Evolutionary conservation across 2,888 invertebrate species (phyloP).

Genomic region (Dasypolia templi): DNA sequence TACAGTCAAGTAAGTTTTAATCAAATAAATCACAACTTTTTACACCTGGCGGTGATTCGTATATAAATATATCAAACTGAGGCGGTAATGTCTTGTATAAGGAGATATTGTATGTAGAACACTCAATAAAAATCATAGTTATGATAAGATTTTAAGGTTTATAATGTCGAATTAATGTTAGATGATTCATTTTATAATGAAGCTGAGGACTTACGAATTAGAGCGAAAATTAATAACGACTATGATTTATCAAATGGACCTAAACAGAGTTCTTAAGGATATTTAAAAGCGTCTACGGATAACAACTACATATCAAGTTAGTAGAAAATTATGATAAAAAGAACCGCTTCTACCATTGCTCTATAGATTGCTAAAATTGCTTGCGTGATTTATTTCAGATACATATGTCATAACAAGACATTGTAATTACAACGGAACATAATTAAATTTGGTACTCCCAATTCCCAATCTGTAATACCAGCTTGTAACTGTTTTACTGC

Average conservation of each 20-base stretch:
- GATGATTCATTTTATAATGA: background rate
- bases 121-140: constrained; percentile 2
- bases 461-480: constrained; percentile 18
- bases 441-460: constrained; percentile 28
- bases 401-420: constrained; percentile 34
- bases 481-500: constrained; percentile 5
- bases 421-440: constrained; percentile 42
- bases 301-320: background rate
- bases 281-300: background rate
- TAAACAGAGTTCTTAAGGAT: background rate
- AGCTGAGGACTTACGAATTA: background rate
- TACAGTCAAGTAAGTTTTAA: constrained; percentile 50
- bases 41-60: constrained; percentile 7
- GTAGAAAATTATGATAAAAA: constrained; percentile 2
- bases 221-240: background rate
- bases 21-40: constrained; percentile 50
- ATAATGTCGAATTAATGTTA: background rate
- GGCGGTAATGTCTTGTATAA: background rate
- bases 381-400: constrained; percentile 36
- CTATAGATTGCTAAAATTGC: constrained; percentile 10
- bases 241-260: background rate
- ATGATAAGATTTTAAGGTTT: background rate
- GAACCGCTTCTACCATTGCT: background rate
- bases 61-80: constrained; percentile 26
- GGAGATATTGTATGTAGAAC: constrained; percentile 12